Evolutionary conservation across 2,888 invertebrate genomes (phyloP).

Genomic region (Caenorhabditis angaria): DNA sequence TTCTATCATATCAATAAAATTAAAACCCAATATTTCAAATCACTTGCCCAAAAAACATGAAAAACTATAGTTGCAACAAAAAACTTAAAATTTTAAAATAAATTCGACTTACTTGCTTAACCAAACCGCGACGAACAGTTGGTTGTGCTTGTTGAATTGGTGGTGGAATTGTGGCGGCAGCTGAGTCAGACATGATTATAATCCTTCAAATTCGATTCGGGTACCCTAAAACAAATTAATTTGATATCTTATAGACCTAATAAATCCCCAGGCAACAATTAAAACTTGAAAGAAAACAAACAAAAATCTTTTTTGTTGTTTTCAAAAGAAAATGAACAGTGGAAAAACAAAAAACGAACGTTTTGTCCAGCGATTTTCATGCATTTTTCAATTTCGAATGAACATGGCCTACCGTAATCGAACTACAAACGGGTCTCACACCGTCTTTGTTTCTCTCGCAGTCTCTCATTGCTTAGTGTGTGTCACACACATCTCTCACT

Average conservation of each 20-base stretch:
- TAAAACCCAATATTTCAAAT: too few species aligned
- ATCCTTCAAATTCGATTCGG: conserved; percentile 11
- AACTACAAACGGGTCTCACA: conserved; percentile 20
- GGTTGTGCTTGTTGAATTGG: conserved; percentile 30
- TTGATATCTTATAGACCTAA: too few species aligned
- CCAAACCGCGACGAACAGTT: conserved; percentile 51
- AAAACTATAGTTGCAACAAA: too few species aligned
- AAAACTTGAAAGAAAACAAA: background rate
- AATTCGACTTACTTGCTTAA: conserved; percentile 53
- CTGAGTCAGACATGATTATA: conserved; percentile 40
- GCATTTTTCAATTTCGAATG: conserved; percentile 2
- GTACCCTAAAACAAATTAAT: conserved; percentile 13
- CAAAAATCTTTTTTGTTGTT: background rate
- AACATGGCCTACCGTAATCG: conserved; percentile 7
- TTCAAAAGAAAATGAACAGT: background rate
- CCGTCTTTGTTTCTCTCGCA: conserved; percentile 13
- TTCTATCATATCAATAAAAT: too few species aligned
- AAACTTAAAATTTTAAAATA: too few species aligned
- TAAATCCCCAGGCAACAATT: too few species aligned
- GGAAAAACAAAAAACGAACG: background rate
- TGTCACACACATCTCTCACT: conserved; percentile 13
- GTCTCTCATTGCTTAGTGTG: conserved; percentile 5
- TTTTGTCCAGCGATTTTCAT: background rate
- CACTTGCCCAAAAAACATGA: too few species aligned
- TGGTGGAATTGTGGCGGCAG: conserved; percentile 8